Conservation (phyloP, 2,888 invertebrate species). For the Tachina grossa region DNA sequence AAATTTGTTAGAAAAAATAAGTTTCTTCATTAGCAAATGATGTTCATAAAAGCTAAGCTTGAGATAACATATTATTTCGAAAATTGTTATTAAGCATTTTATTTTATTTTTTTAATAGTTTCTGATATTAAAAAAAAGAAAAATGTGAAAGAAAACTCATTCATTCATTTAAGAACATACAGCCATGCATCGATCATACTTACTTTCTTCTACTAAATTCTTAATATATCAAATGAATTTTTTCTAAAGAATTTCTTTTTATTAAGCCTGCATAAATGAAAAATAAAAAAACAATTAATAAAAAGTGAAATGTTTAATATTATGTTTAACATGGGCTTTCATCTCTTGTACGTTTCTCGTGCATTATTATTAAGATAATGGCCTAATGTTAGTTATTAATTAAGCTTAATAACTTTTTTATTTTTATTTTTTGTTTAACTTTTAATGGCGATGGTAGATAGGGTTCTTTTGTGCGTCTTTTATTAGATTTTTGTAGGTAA, state of each 20-base stretch:
- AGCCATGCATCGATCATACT: constrained; percentile 37
- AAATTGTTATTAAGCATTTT: too few relatives aligned
- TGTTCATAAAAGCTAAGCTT: too few relatives aligned
- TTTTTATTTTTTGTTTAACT: background rate
- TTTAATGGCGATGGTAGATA: background rate
- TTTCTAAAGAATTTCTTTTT: constrained; percentile 9
- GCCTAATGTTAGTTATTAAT: constrained; percentile 24
- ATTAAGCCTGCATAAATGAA: background rate
- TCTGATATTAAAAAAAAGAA: too few relatives aligned
- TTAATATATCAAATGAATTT: background rate
- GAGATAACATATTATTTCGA: too few relatives aligned
- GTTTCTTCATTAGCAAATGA: too few relatives aligned
- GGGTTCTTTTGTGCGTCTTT: background rate
- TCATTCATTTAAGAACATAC: constrained; percentile 6
- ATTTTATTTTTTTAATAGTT: too few relatives aligned
- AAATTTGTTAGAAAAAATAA: background rate
- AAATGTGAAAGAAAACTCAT: background rate
- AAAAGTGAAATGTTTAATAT: constrained; percentile 37
- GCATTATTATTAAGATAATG: constrained; percentile 38
- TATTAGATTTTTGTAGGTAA: background rate
- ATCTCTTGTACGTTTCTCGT: too few relatives aligned
- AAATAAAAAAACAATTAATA: background rate
- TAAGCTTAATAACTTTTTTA: constrained; percentile 7
- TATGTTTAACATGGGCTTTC: constrained; percentile 22
- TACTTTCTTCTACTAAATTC: background rate